Evolutionary conservation across 2,888 invertebrate genomes (phyloP), one percentile per base, ranked within the genome.

Genomic region (Balanococcus diminutus): DNA sequence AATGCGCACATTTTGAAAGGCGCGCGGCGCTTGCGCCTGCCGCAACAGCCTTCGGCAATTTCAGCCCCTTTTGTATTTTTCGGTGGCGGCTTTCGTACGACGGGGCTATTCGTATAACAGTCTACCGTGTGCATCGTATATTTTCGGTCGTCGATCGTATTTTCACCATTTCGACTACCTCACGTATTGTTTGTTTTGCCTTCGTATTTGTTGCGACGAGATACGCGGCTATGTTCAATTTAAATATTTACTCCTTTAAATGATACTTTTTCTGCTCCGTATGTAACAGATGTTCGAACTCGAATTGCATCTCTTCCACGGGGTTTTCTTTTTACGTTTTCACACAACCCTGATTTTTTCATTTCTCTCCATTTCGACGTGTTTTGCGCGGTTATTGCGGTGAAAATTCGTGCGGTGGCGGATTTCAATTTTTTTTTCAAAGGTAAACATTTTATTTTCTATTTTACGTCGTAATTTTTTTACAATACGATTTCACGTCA

Each of bases 1-100:
- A 82, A 82, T 82, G 82, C 82, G 82, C 82, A 82, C 42, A 82
- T 82, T 82, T 82, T 51, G 51, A 51, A 56, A n/a, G 51, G 82
- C 51, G 19, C 82, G 82, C 19, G 51, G 51, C 82, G 82, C 82
- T n/a, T 51, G 31, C 51, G 82, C 82, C 9, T n/a, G 75, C 75
- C 75, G 51, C 51, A 82, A 46, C 51, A 46, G 82, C 82, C 82
- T 51, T 42, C 82, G 82, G 82, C 81, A 56, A 82, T 82, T 82
- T 75, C 75, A 75, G 75, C 75, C 75, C 75, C 75, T 75, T 75
- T 75, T 75, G 32, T 75, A 32, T 75, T 75, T 75, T 75, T 75
- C 75, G 75, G 75, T 75, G 75, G 75, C 32, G 75, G 75, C 14
- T 75, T 75, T 75, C 28, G 28, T 75, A 32, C 75, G 75, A 32